Conservation (phyloP, 2,888 invertebrate genomes). For the Xestoiulus laeticollis region DNA sequence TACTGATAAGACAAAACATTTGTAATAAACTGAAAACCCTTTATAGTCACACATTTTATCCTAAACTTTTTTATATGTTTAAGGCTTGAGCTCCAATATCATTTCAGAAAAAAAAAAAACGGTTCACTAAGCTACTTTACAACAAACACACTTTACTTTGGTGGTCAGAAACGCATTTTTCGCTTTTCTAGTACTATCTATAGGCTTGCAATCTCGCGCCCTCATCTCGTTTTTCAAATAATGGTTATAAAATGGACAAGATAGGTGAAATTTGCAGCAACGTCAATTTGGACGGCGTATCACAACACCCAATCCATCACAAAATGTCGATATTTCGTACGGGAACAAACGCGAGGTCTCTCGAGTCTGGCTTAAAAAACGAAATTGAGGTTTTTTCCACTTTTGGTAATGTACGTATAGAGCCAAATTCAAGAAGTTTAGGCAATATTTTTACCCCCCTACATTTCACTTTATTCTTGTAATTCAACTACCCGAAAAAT, state of each 20-base stretch:
- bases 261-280: conserved; percentile 36
- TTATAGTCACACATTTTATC: not conserved
- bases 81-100: not conserved
- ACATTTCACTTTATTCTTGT: not conserved
- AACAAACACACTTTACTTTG: not conserved
- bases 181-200: not conserved
- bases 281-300: conserved; percentile 33
- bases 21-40: not conserved
- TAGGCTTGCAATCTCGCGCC: conserved; percentile 12
- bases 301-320: conserved; percentile 46
- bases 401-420: not conserved
- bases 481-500: too few species aligned
- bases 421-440: not conserved
- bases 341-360: not conserved
- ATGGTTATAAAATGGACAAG: conserved; percentile 43
- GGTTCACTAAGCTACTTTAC: not conserved
- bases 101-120: not conserved
- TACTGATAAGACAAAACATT: not conserved
- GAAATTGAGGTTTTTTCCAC: not conserved
- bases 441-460: not conserved
- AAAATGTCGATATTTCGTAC: conserved; percentile 41
- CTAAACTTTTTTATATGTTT: not conserved
- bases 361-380: conserved; percentile 1
- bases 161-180: not conserved
- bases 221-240: conserved; percentile 44